phyloP scores from a whole-genome alignment of 2,888 invertebrate species.

The Yponomeuta malinellus region DNA sequence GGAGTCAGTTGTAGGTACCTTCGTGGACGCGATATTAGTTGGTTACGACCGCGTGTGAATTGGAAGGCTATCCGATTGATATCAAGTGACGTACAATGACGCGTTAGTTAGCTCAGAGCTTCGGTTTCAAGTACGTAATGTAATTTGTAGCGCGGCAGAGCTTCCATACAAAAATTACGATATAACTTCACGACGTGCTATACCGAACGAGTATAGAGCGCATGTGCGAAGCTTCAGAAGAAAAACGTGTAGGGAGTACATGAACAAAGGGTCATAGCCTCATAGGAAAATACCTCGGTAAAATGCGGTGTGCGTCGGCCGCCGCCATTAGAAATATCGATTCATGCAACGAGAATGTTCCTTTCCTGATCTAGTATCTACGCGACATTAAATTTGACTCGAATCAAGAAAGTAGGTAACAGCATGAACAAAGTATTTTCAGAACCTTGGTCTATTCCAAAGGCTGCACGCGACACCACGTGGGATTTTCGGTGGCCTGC shows the following conservation, averaged over 20 bases:
- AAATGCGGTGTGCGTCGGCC: not conserved
- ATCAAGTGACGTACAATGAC: no score
- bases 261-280: not conserved
- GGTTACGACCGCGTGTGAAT: not conserved
- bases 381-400: no score
- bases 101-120: no score
- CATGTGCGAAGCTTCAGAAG: not conserved
- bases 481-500: not conserved
- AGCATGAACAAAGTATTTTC: no score
- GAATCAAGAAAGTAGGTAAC: no score
- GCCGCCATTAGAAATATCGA: constrained; percentile 2
- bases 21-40: not conserved
- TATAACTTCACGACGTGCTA: no score
- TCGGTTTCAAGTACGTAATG: no score
- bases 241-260: not conserved
- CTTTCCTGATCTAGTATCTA: not conserved
- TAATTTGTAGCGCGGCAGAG: no score
- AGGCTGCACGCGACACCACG: not conserved
- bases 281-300: not conserved
- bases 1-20: not conserved
- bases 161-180: no score
- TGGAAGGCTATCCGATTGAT: no score
- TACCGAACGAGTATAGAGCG: no score
- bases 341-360: not conserved
- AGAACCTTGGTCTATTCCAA: not conserved